phyloP scores from a whole-genome alignment of 2,888 invertebrate species.

The Clitarchus hookeri region DNA sequence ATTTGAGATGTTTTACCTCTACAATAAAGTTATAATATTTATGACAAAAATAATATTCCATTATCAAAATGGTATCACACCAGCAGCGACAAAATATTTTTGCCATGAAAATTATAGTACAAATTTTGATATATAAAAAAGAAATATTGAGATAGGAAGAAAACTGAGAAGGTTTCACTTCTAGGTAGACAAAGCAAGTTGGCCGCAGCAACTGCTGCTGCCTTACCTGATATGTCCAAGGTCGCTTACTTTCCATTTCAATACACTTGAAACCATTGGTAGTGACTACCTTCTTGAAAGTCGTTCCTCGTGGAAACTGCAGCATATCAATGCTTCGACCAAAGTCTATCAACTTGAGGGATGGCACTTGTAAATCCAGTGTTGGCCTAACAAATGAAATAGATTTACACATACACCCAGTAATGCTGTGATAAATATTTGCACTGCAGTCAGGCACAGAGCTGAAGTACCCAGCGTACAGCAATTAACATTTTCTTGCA shows the following conservation, averaged over 20 bases:
- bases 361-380: conserved; percentile 66
- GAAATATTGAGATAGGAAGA: too few relatives aligned
- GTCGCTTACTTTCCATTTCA: conserved; percentile 88
- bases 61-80: too few relatives aligned
- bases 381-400: conserved; percentile 58
- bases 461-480: too few relatives aligned
- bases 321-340: conserved; percentile 94
- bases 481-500: too few relatives aligned
- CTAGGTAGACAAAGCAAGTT: neutral
- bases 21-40: too few relatives aligned
- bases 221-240: conserved; percentile 82
- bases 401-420: neutral
- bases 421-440: neutral
- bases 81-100: too few relatives aligned
- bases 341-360: conserved; percentile 88
- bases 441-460: too few relatives aligned
- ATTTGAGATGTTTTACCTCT: too few relatives aligned
- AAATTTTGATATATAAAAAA: too few relatives aligned
- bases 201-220: neutral
- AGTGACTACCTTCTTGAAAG: conserved; percentile 75
- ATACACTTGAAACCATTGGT: conserved; percentile 78
- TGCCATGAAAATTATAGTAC: too few relatives aligned
- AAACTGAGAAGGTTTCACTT: too few relatives aligned
- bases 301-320: conserved; percentile 74
- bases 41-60: too few relatives aligned